A percentile compares a stretch with the other conserved stretches of the same genome.
Evolutionary conservation across 30 jellyfish, hydroid and myxozoan genomes (phyloP).

Genomic region (Catostylus mosaicus): DNA sequence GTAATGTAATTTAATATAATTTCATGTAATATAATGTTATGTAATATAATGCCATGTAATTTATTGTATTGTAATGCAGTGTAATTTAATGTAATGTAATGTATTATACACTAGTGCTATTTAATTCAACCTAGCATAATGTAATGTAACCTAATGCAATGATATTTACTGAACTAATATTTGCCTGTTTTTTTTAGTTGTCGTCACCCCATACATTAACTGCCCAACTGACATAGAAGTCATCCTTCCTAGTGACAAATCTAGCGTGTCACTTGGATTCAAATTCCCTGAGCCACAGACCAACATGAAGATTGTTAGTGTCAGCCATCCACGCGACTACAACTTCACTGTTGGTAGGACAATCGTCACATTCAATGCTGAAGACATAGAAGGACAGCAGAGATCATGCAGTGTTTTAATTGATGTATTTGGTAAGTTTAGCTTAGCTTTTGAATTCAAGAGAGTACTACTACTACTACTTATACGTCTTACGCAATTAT

Average conservation of each 20-base stretch:
- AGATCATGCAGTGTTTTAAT: conserved; percentile 69
- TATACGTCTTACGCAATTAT: too few species aligned
- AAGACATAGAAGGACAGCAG: conserved; percentile 47
- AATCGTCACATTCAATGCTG: conserved; percentile 65
- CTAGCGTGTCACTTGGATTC: conserved; percentile 52
- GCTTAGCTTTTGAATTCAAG: too few species aligned
- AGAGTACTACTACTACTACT: too few species aligned
- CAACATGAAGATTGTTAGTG: conserved; percentile 69
- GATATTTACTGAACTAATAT: neutral
- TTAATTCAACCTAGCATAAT: too few species aligned
- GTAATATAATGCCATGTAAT: too few species aligned
- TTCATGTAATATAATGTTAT: too few species aligned
- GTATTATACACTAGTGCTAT: too few species aligned
- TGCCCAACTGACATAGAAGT: conserved; percentile 87
- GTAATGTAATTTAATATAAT: too few species aligned
- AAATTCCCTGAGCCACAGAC: conserved; percentile 86
- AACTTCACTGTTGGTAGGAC: conserved; percentile 76
- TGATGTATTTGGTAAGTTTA: conserved; percentile 74
- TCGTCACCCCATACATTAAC: conserved; percentile 82
- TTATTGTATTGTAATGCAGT: too few species aligned
- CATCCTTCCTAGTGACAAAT: conserved; percentile 54
- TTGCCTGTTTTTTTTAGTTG: conserved; percentile 27
- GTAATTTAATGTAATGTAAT: too few species aligned
- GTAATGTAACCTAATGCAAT: neutral
- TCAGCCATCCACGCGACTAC: conserved; percentile 61